A percentile compares a stretch with the other conserved stretches of the same genome.
Conservation (phyloP, 2,888 invertebrate species). For the Dioctria rufipes region DNA sequence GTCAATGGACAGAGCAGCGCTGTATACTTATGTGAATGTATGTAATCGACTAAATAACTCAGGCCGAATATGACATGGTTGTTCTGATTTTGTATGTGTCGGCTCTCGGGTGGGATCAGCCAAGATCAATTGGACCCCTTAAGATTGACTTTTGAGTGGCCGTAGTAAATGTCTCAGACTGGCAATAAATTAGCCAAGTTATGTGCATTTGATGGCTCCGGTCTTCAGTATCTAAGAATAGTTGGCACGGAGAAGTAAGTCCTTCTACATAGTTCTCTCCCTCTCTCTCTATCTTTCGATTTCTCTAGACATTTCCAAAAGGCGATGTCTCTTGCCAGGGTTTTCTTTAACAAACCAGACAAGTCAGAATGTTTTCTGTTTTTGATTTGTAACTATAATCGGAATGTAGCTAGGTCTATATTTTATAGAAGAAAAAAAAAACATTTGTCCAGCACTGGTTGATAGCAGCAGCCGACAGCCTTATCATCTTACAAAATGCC, state of each 20-base stretch:
- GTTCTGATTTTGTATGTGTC: background rate
- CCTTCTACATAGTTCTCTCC: background rate
- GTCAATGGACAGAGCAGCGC: no score
- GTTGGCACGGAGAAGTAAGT: slow-evolving; percentile 6
- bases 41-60: no score
- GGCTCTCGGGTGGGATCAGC: slow-evolving; percentile 9
- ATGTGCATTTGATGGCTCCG: slow-evolving; percentile 51
- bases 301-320: background rate
- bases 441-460: no score
- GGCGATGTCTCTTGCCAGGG: background rate
- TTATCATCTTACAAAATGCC: no score
- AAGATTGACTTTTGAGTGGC: slow-evolving; percentile 48
- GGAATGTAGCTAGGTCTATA: no score
- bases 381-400: background rate
- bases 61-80: background rate
- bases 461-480: no score
- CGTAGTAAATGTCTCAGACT: slow-evolving; percentile 55
- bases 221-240: background rate
- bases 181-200: slow-evolving; percentile 58
- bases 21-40: no score
- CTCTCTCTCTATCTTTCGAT: background rate
- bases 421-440: no score
- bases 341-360: no score
- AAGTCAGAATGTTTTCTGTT: background rate
- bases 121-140: slow-evolving; percentile 30